Conservation (phyloP, 1,140 invertebrate genomes). For the Drosophila simulans region DNA sequence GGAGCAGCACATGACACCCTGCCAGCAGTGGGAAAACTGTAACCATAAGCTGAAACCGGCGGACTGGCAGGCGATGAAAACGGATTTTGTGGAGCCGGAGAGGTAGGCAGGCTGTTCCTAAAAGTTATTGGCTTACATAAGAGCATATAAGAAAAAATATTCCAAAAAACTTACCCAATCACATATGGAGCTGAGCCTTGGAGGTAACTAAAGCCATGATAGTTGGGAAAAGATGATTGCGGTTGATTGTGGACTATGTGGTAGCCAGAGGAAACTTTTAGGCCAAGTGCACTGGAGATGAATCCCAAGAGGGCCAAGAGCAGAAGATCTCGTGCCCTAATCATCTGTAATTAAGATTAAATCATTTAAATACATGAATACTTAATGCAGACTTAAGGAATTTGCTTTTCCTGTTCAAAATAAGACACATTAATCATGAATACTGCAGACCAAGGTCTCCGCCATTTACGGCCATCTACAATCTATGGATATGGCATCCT, state of each 20-base stretch:
- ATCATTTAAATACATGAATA: not conserved
- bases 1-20: slow-evolving; percentile 81
- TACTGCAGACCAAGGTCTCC: slow-evolving; percentile 36
- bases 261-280: slow-evolving; percentile 74
- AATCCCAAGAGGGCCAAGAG: slow-evolving; percentile 48
- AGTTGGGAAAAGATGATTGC: slow-evolving; percentile 14
- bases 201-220: slow-evolving; percentile 55
- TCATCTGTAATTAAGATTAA: slow-evolving; percentile 33
- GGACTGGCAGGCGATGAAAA: slow-evolving; percentile 44
- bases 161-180: slow-evolving; percentile 34
- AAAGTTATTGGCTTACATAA: too few relatives aligned
- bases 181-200: slow-evolving; percentile 41
- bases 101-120: slow-evolving; percentile 69
- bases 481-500: slow-evolving; percentile 29
- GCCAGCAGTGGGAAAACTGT: slow-evolving; percentile 62
- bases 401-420: slow-evolving; percentile 12
- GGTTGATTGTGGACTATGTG: slow-evolving; percentile 75
- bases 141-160: too few relatives aligned
- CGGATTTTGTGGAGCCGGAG: slow-evolving; percentile 62
- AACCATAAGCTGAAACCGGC: slow-evolving; percentile 44
- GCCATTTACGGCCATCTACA: slow-evolving; percentile 13
- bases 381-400: not conserved
- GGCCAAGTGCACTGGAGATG: slow-evolving; percentile 9
- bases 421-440: slow-evolving; percentile 19
- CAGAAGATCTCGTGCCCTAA: slow-evolving; percentile 30